Conservation (phyloP, 1,140 invertebrate genomes). For the Drosophila chauvacae region DNA sequence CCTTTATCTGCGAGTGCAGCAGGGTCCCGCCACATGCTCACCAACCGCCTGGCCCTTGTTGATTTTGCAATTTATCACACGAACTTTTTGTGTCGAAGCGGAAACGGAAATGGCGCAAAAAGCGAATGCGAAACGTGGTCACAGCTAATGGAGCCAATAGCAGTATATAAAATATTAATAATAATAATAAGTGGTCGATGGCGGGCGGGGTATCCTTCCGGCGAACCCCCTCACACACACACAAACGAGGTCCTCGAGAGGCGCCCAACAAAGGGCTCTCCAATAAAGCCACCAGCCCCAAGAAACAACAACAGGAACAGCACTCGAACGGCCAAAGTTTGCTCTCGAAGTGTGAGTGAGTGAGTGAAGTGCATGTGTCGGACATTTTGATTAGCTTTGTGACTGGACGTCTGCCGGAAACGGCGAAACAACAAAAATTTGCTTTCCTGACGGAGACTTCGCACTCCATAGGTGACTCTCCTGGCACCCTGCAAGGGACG, state of each 20-base stretch:
- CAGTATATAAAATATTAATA: slow-evolving; percentile 21
- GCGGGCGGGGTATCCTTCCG: slow-evolving; percentile 4
- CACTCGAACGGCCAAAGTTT: slow-evolving; percentile 54
- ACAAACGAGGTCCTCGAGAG: slow-evolving; percentile 10
- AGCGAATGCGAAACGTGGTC: slow-evolving; percentile 48
- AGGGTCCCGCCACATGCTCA: not conserved
- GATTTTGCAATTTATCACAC: slow-evolving; percentile 71
- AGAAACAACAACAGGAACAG: slow-evolving; percentile 32
- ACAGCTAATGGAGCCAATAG: slow-evolving; percentile 26
- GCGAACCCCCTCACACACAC: not conserved
- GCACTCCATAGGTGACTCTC: slow-evolving; percentile 8
- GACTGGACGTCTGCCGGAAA: slow-evolving; percentile 63
- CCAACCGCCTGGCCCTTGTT: slow-evolving; percentile 19
- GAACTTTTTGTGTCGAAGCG: slow-evolving; percentile 60
- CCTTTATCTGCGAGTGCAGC: slow-evolving; percentile 38
- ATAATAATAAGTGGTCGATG: slow-evolving; percentile 13
- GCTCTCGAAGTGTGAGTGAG: slow-evolving; percentile 59
- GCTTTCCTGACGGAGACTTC: not conserved
- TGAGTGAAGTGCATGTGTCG: slow-evolving; percentile 56
- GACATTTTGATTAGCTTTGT: slow-evolving; percentile 80
- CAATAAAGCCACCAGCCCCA: slow-evolving; percentile 16
- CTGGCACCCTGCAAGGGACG: slow-evolving; percentile 3
- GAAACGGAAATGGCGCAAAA: slow-evolving; percentile 59
- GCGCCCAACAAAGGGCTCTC: slow-evolving; percentile 37
- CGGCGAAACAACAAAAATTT: slow-evolving; percentile 39